These are phyloP conservation scores for Bujurquina vittata DNA, from an alignment of 2,113 vertebrate genomes.

Conservation along the genomic window DNA sequence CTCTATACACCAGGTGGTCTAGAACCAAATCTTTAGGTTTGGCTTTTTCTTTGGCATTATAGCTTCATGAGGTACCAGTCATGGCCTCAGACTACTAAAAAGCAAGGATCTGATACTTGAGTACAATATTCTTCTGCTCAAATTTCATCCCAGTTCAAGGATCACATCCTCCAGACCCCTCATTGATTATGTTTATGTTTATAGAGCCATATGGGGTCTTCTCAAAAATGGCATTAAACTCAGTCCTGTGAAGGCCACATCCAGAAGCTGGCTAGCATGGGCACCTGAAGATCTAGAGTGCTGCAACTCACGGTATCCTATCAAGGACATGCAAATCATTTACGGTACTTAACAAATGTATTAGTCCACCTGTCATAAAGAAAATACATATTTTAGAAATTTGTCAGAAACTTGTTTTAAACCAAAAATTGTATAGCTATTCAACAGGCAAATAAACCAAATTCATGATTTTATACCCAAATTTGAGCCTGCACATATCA, in stretches of 20 bases:
- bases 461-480: neutral
- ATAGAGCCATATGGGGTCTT: neutral
- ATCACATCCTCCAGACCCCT: neutral
- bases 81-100: neutral
- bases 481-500: neutral
- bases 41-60: neutral
- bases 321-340: constrained; percentile 20
- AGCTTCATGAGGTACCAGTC: neutral
- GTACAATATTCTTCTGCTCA: neutral
- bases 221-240: neutral
- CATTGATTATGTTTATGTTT: constrained; percentile 3
- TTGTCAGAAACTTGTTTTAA: neutral
- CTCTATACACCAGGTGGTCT: neutral
- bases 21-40: accelerated
- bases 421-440: neutral
- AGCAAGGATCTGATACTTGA: neutral
- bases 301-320: neutral
- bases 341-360: neutral
- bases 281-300: neutral
- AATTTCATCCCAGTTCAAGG: neutral
- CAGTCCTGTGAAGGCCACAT: neutral
- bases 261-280: neutral
- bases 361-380: neutral
- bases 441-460: neutral
- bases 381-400: neutral